Base-by-base conservation (phyloP, 2,113 vertebrate species). In the Triplophysa tibetana region DNA sequence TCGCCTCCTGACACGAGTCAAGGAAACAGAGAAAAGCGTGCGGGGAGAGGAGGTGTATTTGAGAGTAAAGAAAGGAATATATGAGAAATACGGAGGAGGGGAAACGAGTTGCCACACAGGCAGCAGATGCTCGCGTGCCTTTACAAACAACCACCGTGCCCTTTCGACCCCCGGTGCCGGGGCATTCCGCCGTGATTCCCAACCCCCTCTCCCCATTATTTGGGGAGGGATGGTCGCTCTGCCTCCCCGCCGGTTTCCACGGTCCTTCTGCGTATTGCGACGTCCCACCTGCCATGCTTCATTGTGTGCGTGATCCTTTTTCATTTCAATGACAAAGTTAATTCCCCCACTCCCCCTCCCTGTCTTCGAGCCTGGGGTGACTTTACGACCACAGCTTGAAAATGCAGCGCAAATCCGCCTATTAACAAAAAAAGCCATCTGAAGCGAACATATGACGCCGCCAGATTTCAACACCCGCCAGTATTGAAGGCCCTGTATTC, bases 111-210 rank as follows among this genome's bases (percentile, higher is more conserved):
- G 75, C 79, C 72, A 33, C 69, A 84, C 85, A 79, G 90, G 93
- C 90, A 89, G 93, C 97, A 96, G 96, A 97, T 97, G 95, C 94
- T 96, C 95, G 90, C 92, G 92, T 97, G 96, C 96, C 96, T 96
- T 95, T 94, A 99, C 96, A 96, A 96, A 93, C 90, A 90, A 87
- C 74, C 66, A 58, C 65, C 60, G 29, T 82, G 92, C 92, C 91
- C 89, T 87, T 89, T 89, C 87, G 86, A 89, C 91, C 89, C 93
- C 89, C 92, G 88, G 81, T 88, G 91, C 90, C 90, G 86, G 86
- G 89, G 94, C 88, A 85, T 84, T 82, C 79, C 85, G 68, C 68
- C 68, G 67, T 79, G 78, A 83, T 79, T 23, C 52, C 82, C 81
- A 63, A 65, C 66, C 70, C 70, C 70, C 77, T 63, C 52, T 23